Evolutionary conservation across 2,797 vertebrate species (phyloP), one percentile per base, ranked within the genome.

Genomic region (Megaceryle alcyon): DNA sequence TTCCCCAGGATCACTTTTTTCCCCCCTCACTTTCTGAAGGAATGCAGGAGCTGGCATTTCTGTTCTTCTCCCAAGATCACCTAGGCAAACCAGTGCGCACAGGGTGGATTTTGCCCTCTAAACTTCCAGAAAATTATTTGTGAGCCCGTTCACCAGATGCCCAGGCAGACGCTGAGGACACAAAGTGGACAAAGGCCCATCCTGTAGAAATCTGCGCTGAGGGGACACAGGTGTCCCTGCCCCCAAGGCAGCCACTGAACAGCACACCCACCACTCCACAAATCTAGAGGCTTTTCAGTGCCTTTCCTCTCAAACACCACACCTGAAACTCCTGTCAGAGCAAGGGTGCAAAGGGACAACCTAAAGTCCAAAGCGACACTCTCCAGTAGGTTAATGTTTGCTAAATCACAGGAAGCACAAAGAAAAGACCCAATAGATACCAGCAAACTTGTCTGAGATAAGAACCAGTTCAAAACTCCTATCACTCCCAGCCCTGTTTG

Each of bases 231-330:
- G 31, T 61, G 44, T n/a, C 61, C 69, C 83, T 66, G 64, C 35
- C 26, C 70, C 20, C 4, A 28, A 43, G 12, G 70, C 60, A 63
- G 51, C 28, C 69, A 25, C 43, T 9, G 2, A 41, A 37, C 9
- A 48, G 2, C 6, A 0, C 7, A 1, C 11, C 19, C 81, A 14
- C 11, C 0, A 1, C 48, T 31, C 46, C 3, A 6, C 0, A 1
- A 9, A 22, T 54, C 25, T 3, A 17, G 29, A 26, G 28, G 22
- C 26, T 33, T 35, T 13, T 17, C 57, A 6, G 41, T 3, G 37
- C 81, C 22, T 37, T 57, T 51, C 61, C 53, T 54, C 12, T 31
- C 43, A 14, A 7, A 49, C 51, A 48, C 10, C 69, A 72, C 57
- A 2, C 37, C 61, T 9, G 31, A 5, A 76, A 2, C 19, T 59